Base-by-base conservation (phyloP, 2,797 vertebrate species). In the Hoplostethus atlanticus region DNA sequence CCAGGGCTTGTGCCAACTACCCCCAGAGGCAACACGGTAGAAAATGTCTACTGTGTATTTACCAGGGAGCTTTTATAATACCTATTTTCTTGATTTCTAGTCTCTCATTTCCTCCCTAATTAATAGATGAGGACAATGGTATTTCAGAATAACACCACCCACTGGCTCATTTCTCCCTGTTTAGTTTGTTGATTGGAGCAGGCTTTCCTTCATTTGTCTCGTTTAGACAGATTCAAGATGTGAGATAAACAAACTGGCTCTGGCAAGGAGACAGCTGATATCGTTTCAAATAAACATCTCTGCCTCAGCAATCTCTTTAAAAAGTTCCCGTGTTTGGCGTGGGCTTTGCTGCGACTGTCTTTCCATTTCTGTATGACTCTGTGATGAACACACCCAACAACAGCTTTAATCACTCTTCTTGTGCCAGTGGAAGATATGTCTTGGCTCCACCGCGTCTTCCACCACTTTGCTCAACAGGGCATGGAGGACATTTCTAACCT, bases 61-160 rank as follows among this genome's bases (percentile, higher is more conserved):
- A 72, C 66, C 60, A 62, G 61, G 57, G 68, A 79, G 75, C 42
- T 54, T 75, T 72, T 71, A 16, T 60, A 69, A 73, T 64, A 66
- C 52, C 71, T 77, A 66, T 86, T 86, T 89, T 84, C 70, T 77
- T 79, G 73, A 84, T 86, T 87, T 79, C 80, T 62, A 79, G 61
- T 83, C 51, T 66, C 81, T 87, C 68, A 86, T 88, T 89, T 83
- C 76, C 79, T 80, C 55, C 67, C 71, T 86, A 88, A 91, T 90
- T 87, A 86, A 76, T 38, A 25, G 51, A 77, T 2, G 40, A 73
- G 73, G 70, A 86, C 83, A 78, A 77, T 62, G 81, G 30, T 59
- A 54, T 79, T 76, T 77, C 69, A 60, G 75, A 81, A 69, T 64
- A 83, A 74, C 82, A 71, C 61, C 5, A 70, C 68, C 38, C 64